Evolutionary conservation across 2,797 vertebrate species (phyloP).

Genomic region (Peromyscus melanophrys): DNA sequence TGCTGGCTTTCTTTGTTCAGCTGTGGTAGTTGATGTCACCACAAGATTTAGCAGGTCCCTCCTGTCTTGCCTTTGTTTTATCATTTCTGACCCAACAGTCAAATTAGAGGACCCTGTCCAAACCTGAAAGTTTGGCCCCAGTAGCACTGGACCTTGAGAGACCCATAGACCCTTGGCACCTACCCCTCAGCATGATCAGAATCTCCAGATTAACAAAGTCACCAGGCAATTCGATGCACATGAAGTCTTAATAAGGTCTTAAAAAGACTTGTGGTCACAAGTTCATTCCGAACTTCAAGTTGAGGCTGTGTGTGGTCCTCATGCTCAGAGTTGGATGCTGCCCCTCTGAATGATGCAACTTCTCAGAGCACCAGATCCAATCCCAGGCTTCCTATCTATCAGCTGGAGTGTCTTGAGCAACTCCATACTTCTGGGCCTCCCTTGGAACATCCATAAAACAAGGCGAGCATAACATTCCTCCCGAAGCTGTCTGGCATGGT

Average conservation of each 20-base stretch:
- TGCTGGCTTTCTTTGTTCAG: slow-evolving; percentile 55
- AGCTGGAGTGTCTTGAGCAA: not conserved
- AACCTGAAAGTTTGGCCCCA: not conserved
- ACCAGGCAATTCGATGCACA: not conserved
- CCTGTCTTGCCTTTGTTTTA: slow-evolving; percentile 64
- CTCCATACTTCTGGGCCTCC: not conserved
- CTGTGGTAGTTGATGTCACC: slow-evolving; percentile 55
- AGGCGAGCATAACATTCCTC: not conserved
- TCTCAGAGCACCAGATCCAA: not conserved
- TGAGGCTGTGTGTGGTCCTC: not conserved
- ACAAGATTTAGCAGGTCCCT: slow-evolving; percentile 19
- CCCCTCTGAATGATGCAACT: not conserved
- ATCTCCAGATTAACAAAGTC: slow-evolving; percentile 18
- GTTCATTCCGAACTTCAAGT: not conserved
- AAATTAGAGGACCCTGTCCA: not conserved
- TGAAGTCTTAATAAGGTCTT: not conserved
- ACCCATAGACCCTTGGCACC: not conserved
- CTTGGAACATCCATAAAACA: not conserved
- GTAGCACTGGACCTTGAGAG: not conserved
- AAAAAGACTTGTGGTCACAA: not conserved
- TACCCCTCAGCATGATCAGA: not conserved
- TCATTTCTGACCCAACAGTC: slow-evolving; percentile 46
- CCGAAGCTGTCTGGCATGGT: not conserved
- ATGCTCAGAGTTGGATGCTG: not conserved
- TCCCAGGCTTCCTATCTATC: not conserved